phyloP scores from a whole-genome alignment of 2,888 invertebrate species.

The Andrena dorsata region DNA sequence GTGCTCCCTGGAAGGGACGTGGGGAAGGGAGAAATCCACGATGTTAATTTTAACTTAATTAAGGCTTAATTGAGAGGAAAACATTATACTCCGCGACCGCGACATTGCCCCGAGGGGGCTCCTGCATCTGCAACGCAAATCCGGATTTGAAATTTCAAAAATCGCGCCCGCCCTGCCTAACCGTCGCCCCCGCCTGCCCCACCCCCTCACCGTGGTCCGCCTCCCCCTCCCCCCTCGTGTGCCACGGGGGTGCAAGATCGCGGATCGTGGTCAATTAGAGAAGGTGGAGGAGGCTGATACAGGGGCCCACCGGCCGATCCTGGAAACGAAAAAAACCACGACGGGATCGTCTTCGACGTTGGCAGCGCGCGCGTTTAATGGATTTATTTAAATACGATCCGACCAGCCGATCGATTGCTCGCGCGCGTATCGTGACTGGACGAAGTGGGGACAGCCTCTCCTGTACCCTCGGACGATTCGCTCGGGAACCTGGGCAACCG shows the following conservation, averaged over 20 bases:
- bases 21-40: slow-evolving; percentile 81
- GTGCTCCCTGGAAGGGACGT: slow-evolving; percentile 71
- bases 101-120: slow-evolving; percentile 80
- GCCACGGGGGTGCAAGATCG: slow-evolving; percentile 74
- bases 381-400: slow-evolving; percentile 59
- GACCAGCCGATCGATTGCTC: slow-evolving; percentile 13
- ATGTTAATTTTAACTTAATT: slow-evolving; percentile 85
- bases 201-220: slow-evolving; percentile 10
- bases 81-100: slow-evolving; percentile 83
- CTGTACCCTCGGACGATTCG: background rate
- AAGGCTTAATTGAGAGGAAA: slow-evolving; percentile 85
- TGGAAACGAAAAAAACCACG: slow-evolving; percentile 46
- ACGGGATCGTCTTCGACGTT: slow-evolving; percentile 43
- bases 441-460: background rate
- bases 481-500: background rate
- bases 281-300: slow-evolving; percentile 66
- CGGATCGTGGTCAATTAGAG: slow-evolving; percentile 84
- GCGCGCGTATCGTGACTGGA: slow-evolving; percentile 23
- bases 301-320: slow-evolving; percentile 59
- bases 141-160: slow-evolving; percentile 85
- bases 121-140: slow-evolving; percentile 84
- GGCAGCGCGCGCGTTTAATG: slow-evolving; percentile 49
- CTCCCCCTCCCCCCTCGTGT: slow-evolving; percentile 25
- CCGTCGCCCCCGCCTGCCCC: slow-evolving; percentile 12
- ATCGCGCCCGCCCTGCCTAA: slow-evolving; percentile 75